These are phyloP conservation scores for Polyommatus iphigenia DNA, from an alignment of 2,888 invertebrate genomes.

Conservation along the genomic window DNA sequence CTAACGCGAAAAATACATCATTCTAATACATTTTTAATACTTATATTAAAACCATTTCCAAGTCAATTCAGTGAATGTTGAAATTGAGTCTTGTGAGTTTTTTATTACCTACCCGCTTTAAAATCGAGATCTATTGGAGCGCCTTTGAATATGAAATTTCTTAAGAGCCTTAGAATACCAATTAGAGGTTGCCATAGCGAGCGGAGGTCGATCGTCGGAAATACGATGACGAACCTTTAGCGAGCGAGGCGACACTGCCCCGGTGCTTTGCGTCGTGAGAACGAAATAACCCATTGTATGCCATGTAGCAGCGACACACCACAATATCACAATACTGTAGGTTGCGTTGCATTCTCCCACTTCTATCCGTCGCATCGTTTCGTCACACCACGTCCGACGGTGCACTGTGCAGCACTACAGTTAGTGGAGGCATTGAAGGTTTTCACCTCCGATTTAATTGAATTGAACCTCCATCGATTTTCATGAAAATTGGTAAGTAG, in stretches of 20 bases:
- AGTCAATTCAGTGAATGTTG: conserved; percentile 20
- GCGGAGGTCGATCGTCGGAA: conserved; percentile 27
- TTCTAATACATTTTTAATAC: neutral
- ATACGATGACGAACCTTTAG: neutral
- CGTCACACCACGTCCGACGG: too few species aligned
- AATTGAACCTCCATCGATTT: too few species aligned
- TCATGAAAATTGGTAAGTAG: too few species aligned
- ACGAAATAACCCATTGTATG: neutral
- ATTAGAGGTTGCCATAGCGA: conserved; percentile 37
- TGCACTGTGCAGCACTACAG: too few species aligned
- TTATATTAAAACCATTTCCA: conserved; percentile 22
- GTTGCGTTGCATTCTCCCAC: too few species aligned
- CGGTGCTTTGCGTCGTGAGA: neutral
- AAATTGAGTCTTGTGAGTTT: conserved; percentile 27
- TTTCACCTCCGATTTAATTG: too few species aligned
- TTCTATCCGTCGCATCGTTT: too few species aligned
- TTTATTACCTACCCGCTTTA: conserved; percentile 23
- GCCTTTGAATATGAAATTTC: conserved; percentile 38
- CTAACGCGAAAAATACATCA: too few species aligned
- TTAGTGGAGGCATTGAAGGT: too few species aligned
- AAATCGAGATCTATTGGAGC: conserved; percentile 32
- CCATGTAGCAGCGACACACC: too few species aligned
- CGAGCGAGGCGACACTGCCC: neutral
- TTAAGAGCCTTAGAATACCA: conserved; percentile 39
- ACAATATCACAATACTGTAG: too few species aligned